A percentile compares a stretch with the other conserved stretches of the same genome.
Conservation (phyloP, 2,797 vertebrate species). For the Acropternis orthonyx region DNA sequence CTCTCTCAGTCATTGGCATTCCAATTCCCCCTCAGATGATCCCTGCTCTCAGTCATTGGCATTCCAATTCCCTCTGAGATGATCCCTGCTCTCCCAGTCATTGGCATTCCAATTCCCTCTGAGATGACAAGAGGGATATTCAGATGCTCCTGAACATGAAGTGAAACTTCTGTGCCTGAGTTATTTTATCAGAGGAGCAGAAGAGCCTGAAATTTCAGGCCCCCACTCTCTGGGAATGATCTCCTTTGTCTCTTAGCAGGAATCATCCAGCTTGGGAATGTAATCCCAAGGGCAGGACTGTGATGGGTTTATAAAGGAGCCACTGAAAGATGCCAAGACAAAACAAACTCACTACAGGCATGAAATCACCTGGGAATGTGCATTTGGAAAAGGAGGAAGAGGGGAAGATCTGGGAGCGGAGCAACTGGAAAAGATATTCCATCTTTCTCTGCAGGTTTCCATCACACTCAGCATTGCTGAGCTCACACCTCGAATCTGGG, state of each 20-base stretch:
- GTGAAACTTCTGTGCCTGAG: background rate
- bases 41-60: too few relatives aligned
- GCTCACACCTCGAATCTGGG: background rate
- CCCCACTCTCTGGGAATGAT: background rate
- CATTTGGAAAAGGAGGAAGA: background rate
- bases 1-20: too few relatives aligned
- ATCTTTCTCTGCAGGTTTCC: background rate
- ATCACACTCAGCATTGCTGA: background rate
- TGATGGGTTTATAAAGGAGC: background rate
- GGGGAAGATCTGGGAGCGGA: background rate
- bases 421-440: background rate
- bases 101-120: background rate
- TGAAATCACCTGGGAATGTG: background rate
- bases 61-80: too few relatives aligned
- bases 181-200: background rate
- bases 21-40: too few relatives aligned
- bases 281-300: background rate
- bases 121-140: background rate
- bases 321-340: background rate
- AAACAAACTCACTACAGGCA: background rate
- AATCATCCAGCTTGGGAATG: background rate
- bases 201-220: background rate
- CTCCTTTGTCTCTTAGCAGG: background rate
- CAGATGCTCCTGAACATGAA: background rate
- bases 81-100: too few relatives aligned